Base-by-base conservation (phyloP, 2,888 invertebrate species). In the Pyrocoelia pectoralis region DNA sequence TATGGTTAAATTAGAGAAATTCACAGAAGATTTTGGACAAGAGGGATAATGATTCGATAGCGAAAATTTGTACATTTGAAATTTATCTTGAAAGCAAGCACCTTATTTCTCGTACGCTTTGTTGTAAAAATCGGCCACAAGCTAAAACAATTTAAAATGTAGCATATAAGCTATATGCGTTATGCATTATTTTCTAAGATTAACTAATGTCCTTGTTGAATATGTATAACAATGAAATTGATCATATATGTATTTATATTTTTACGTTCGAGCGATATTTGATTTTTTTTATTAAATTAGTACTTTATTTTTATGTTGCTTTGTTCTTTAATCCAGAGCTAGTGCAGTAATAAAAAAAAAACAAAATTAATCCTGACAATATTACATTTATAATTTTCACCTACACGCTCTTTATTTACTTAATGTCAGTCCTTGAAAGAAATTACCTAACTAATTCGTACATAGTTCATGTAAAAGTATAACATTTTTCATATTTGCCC, bases 1-100 rank as follows among this genome's bases (percentile, higher is more conserved):
- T 80, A 88, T 99, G 86, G 87, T 87, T 38, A 97, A 94, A 82
- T 84, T 98, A 77, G 89, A 91, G 79, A 95, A 97, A 81, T 99
- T 99, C 83, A 97, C 94, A 83, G 92, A 94, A 79, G 98, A 99
- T 83, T 99, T 99, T 82, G 99, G 99, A 28, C 97, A 98, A 83
- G 98, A 99, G 83, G 98, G 98, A 64, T 74, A 73, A 70, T 33
- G 6, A n/a, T 13, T 13, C 6, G 24, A 24, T 24, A 24, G 18
- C 14, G 28, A 18, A 52, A 40, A 56, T 56, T 53, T 56, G 46
- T 40, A 56, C 55, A 56, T 38, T 51, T 61, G 50, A 48, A 55
- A 12, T 38, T 55, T 56, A 56, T 56, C 28, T 38, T 38, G 41
- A 46, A 33, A 57, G 62, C 56, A 53, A 56, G 46, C 48, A 24